phyloP scores from a whole-genome alignment of 2,797 vertebrate genomes.

The Rhynchotus rufescens region DNA sequence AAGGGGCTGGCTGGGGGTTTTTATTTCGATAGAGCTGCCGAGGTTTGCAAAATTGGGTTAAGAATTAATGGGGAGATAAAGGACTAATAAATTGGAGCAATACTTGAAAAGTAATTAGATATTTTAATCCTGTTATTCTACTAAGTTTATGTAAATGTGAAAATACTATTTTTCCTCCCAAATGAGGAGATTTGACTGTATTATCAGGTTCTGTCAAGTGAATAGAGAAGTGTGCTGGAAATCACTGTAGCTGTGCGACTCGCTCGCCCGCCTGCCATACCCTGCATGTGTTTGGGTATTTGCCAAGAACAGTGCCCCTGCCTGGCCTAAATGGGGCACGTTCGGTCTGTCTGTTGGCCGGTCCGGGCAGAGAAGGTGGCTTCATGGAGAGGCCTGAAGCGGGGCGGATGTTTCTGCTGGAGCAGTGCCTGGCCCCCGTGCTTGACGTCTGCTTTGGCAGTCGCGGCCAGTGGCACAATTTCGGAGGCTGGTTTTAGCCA shows the following conservation, averaged over 20 bases:
- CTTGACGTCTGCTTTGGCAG: not conserved
- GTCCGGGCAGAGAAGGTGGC: not conserved
- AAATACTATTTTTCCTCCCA: not conserved
- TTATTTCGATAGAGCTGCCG: not conserved
- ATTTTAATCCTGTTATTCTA: not conserved
- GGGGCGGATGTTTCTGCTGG: not conserved
- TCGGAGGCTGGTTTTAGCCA: not conserved
- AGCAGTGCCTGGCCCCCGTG: too few species aligned
- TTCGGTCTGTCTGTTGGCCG: not conserved
- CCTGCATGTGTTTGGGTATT: not conserved
- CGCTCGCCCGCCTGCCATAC: not conserved
- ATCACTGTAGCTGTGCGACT: not conserved
- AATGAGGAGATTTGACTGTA: not conserved
- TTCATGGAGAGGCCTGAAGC: not conserved
- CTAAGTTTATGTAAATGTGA: not conserved
- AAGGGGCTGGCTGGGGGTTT: not conserved
- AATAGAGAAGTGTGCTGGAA: not conserved
- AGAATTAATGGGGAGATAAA: not conserved
- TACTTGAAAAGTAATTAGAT: not conserved
- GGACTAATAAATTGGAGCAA: not conserved
- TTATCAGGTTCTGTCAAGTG: not conserved
- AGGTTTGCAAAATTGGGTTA: not conserved
- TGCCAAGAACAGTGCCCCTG: too few species aligned
- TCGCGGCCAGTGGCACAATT: not conserved
- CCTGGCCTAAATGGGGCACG: not conserved